Conservation (phyloP, 2,888 invertebrate species). For the Leucophenga montana region DNA sequence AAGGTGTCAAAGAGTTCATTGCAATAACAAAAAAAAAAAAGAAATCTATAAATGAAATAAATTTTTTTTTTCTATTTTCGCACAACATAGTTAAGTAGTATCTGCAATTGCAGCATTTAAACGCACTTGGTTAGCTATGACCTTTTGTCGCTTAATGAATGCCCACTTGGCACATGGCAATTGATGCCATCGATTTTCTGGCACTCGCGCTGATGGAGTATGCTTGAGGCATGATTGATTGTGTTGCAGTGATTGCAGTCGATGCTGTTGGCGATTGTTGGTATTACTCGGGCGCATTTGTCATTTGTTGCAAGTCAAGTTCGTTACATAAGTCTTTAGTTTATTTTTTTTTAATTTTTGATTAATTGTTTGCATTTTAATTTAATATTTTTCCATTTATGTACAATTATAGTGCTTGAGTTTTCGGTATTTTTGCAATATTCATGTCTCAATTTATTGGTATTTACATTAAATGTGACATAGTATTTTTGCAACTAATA, state of each 20-base stretch:
- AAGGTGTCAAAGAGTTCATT: conserved; percentile 51
- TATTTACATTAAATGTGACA: conserved; percentile 37
- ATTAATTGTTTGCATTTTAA: conserved; percentile 19
- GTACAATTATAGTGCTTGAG: not conserved
- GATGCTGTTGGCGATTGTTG: not conserved
- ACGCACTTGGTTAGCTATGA: conserved; percentile 45
- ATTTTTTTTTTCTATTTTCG: too few species aligned
- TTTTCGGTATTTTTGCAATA: conserved; percentile 12
- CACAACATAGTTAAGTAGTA: too few species aligned
- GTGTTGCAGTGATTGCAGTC: conserved; percentile 39
- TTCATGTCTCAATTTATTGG: conserved; percentile 29
- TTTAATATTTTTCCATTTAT: not conserved
- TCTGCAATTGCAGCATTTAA: too few species aligned
- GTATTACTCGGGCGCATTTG: conserved; percentile 16
- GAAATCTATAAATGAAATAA: too few species aligned
- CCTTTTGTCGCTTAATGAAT: conserved; percentile 56
- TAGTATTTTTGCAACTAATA: conserved; percentile 17
- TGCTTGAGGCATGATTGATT: conserved; percentile 43
- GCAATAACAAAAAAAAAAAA: conserved; percentile 22
- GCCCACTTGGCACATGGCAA: conserved; percentile 31
- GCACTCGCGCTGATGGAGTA: not conserved
- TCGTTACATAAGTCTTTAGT: conserved; percentile 38
- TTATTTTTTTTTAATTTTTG: conserved; percentile 7
- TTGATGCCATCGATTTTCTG: conserved; percentile 25
- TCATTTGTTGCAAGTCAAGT: conserved; percentile 32